Evolutionary conservation across 2,113 vertebrate genomes (phyloP).

Genomic region (Melanerpes aurifrons): DNA sequence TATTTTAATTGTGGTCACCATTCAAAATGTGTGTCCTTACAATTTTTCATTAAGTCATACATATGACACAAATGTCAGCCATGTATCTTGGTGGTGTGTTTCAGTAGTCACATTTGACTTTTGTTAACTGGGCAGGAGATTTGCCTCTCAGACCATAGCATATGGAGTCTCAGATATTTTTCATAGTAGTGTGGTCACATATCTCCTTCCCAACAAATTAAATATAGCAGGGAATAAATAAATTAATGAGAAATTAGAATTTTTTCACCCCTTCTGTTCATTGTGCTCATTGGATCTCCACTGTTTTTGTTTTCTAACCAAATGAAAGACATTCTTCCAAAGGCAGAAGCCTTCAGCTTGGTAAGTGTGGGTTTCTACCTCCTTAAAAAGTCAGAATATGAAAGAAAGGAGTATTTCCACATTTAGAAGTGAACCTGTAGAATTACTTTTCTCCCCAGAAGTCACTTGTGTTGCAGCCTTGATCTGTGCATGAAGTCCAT

Average conservation of each 20-base stretch:
- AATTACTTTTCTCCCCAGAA: background rate
- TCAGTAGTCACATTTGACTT: background rate
- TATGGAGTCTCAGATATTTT: background rate
- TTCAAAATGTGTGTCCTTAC: background rate
- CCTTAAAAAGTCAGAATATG: background rate
- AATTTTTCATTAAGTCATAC: background rate
- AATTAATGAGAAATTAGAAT: background rate
- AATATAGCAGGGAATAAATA: background rate
- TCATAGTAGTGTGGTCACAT: background rate
- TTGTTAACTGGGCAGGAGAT: background rate
- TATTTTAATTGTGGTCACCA: background rate
- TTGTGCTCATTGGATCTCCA: background rate
- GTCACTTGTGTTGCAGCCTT: background rate
- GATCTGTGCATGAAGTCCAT: background rate
- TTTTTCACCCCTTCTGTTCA: background rate
- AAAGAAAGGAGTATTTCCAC: background rate
- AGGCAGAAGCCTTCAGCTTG: background rate
- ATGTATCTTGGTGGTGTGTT: background rate
- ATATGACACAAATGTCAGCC: background rate
- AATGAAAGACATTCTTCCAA: background rate
- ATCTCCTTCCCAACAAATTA: background rate
- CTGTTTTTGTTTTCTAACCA: background rate
- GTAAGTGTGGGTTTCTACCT: background rate
- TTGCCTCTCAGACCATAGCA: background rate
- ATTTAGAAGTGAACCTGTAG: background rate